Base-by-base conservation (phyloP, 2,797 vertebrate genomes). In the Gobio occitaniae region DNA sequence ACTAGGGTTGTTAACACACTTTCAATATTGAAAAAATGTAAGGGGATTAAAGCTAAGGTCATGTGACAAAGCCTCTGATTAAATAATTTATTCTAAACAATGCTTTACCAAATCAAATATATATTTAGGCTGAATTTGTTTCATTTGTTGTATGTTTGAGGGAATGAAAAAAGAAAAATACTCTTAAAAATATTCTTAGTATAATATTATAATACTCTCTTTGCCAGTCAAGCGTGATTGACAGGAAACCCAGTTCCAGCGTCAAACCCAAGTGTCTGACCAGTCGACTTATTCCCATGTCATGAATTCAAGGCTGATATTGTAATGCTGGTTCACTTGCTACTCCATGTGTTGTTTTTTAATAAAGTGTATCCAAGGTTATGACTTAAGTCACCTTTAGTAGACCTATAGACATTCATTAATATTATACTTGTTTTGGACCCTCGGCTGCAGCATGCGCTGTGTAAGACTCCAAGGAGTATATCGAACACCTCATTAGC, bases 401-500 rank as follows among this genome's bases (percentile, higher is more conserved):
- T 29, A 44, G 48, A 38, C 44, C 13, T 19, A 10, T 41, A 11
- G 74, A 78, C 59, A 12, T 48, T 78, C 54, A 75, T 50, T 21
- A 75, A 65, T 50, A 25, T 44, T 25, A 80, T 15, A 75, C 44
- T 36, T 65, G 56, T 75, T 83, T 83, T 65, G 21, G 56, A 65
- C 29, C 44, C 59, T 29, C 4, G 47, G 54, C 47, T 78, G 25
- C 56, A 61, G 44, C 48, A 25, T 61, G 63, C 50, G 0, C 12
- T 29, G 16, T 76, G 41, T 16, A 21, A 47, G 48, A 41, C 61
- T 59, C 6, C 19, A 56, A 19, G 36, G 11, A 44, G 29, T 4
- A 2, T 48, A 54, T 12, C 71, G 32, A 82, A 21, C 68, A 84
- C 16, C 48, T 72, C 48, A 48, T 83, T 88, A 87, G n/a, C 56